Evolutionary conservation across 1,140 invertebrate genomes (phyloP).

Genomic region (Zaprionus capensis): DNA sequence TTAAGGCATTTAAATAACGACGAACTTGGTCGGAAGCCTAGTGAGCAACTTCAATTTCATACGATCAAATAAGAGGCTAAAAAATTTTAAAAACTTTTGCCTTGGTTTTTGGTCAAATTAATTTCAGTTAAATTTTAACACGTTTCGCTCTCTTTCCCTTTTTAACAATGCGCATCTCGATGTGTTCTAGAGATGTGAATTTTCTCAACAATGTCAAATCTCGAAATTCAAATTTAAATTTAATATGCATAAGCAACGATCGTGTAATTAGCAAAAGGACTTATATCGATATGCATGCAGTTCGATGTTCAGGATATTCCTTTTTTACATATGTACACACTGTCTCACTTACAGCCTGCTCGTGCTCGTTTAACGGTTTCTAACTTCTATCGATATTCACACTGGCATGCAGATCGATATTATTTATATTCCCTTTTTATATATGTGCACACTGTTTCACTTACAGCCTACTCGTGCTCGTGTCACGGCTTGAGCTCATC

Average conservation of each 20-base stretch:
- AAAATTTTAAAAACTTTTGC: constrained; percentile 52
- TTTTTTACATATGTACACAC: too few relatives aligned
- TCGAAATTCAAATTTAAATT: not conserved
- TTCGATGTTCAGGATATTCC: too few relatives aligned
- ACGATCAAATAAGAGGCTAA: constrained; percentile 51
- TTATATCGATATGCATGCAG: too few relatives aligned
- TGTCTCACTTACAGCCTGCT: too few relatives aligned
- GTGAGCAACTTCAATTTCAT: not conserved
- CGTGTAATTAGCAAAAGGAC: not conserved
- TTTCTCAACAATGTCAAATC: not conserved
- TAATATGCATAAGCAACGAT: not conserved
- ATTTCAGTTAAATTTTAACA: constrained; percentile 67
- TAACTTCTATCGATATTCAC: not conserved
- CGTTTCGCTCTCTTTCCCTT: constrained; percentile 25
- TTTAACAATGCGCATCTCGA: not conserved
- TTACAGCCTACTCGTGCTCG: not conserved
- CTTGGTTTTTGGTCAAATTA: constrained; percentile 62
- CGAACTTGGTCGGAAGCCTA: not conserved
- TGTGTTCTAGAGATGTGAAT: not conserved
- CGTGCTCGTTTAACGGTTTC: too few relatives aligned
- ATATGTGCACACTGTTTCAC: not conserved
- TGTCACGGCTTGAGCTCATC: not conserved
- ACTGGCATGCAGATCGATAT: not conserved
- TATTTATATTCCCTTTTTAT: too few relatives aligned
- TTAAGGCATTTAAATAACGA: not conserved